Conservation (phyloP, 1,140 invertebrate genomes). For the Babylonia areolata region DNA sequence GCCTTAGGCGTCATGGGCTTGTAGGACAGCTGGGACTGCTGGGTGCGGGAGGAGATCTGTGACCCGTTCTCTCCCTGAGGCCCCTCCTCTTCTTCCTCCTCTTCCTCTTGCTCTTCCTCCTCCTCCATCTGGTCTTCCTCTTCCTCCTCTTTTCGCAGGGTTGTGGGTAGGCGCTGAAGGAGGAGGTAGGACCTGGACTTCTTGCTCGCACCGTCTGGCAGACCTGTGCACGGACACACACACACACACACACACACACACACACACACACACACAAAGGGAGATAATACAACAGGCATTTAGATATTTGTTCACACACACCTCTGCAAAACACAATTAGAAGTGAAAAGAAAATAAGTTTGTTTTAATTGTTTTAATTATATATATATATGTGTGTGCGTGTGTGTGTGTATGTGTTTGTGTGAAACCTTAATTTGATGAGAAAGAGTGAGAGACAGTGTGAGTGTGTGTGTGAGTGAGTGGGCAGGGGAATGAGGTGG, state of each 20-base stretch:
- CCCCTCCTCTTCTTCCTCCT: slow-evolving; percentile 49
- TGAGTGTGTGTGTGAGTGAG: too few species aligned
- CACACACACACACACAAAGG: not conserved
- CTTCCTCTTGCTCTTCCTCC: slow-evolving; percentile 52
- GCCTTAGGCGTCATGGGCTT: slow-evolving; percentile 69
- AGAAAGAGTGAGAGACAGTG: too few species aligned
- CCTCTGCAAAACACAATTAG: slow-evolving; percentile 70
- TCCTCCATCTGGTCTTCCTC: slow-evolving; percentile 52
- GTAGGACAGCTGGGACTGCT: slow-evolving; percentile 70
- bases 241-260: not conserved
- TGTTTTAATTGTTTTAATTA: too few species aligned
- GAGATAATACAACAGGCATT: not conserved
- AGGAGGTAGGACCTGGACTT: slow-evolving; percentile 68
- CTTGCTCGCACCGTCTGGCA: slow-evolving; percentile 66
- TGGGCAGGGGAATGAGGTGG: too few species aligned
- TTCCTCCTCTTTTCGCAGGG: slow-evolving; percentile 50
- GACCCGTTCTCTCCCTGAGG: slow-evolving; percentile 34
- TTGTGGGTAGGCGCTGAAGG: slow-evolving; percentile 54
- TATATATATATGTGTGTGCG: too few species aligned
- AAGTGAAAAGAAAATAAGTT: slow-evolving; percentile 53
- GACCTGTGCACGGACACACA: slow-evolving; percentile 51
- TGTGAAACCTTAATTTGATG: too few species aligned
- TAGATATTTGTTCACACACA: slow-evolving; percentile 20
- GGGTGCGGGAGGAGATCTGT: slow-evolving; percentile 38
- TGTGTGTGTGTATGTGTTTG: too few species aligned